Conservation (phyloP, 2,797 vertebrate species). For the Podarcis siculus region DNA sequence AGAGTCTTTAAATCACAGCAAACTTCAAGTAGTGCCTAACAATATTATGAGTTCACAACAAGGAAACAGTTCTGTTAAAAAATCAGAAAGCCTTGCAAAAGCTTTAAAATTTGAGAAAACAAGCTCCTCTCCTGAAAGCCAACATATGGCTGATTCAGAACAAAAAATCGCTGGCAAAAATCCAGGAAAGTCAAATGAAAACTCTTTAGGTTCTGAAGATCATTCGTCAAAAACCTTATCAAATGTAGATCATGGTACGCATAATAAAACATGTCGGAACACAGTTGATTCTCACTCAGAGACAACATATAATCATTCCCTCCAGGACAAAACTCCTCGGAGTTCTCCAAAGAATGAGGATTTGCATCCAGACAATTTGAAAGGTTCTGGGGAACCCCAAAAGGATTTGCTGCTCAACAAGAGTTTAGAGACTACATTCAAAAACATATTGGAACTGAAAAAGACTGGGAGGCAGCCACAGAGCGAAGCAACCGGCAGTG, state of each 20-base stretch:
- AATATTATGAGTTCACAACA: slow-evolving; percentile 77
- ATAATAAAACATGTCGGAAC: slow-evolving; percentile 72
- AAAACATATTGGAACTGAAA: slow-evolving; percentile 90
- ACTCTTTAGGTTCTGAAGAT: slow-evolving; percentile 70
- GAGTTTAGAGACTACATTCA: slow-evolving; percentile 85
- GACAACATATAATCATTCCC: slow-evolving; percentile 73
- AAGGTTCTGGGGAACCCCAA: slow-evolving; percentile 73
- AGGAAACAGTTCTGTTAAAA: slow-evolving; percentile 73
- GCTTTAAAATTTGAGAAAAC: slow-evolving; percentile 77
- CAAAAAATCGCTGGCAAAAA: slow-evolving; percentile 71
- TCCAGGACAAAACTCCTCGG: slow-evolving; percentile 76
- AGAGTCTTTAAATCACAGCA: slow-evolving; percentile 75
- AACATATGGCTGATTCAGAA: slow-evolving; percentile 61
- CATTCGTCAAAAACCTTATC: slow-evolving; percentile 65
- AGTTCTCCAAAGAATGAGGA: slow-evolving; percentile 80
- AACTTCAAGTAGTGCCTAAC: slow-evolving; percentile 82
- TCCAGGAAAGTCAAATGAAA: slow-evolving; percentile 66
- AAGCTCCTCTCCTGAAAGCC: slow-evolving; percentile 73
- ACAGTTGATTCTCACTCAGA: slow-evolving; percentile 70
- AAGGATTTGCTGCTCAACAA: slow-evolving; percentile 80
- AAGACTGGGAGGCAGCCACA: slow-evolving; percentile 82
- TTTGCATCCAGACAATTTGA: slow-evolving; percentile 75
- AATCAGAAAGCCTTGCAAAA: slow-evolving; percentile 73
- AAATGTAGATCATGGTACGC: slow-evolving; percentile 64
- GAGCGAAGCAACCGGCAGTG: slow-evolving; percentile 67